Evolutionary conservation across 1,140 invertebrate genomes (phyloP), one percentile per base, ranked within the genome.

Genomic region (Plutomurus gul): DNA sequence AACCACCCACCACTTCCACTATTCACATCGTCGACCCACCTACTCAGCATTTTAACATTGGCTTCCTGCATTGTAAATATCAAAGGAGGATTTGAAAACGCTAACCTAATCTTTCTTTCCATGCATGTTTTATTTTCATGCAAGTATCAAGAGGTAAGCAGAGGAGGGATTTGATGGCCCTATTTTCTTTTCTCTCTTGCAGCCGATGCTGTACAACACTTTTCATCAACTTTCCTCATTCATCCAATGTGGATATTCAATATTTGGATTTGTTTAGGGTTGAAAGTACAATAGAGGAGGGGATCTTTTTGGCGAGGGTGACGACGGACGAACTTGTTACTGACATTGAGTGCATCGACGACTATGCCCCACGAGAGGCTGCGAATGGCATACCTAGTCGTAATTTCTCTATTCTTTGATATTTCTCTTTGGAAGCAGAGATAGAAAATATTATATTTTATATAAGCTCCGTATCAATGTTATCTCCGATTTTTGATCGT

Each of bases 1-100:
- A n/a, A n/a, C n/a, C n/a, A n/a, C n/a, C n/a, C n/a, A n/a, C n/a
- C n/a, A n/a, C n/a, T n/a, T n/a, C n/a, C n/a, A n/a, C n/a, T n/a
- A n/a, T n/a, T n/a, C n/a, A n/a, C n/a, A n/a, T n/a, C n/a, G n/a
- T n/a, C n/a, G n/a, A n/a, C n/a, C n/a, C n/a, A n/a, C n/a, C n/a
- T n/a, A n/a, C n/a, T n/a, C n/a, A n/a, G n/a, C n/a, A n/a, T n/a
- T n/a, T n/a, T n/a, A n/a, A n/a, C n/a, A n/a, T n/a, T n/a, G n/a
- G n/a, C n/a, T n/a, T n/a, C n/a, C n/a, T 65, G 56, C n/a, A 65
- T 33, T 51, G 47, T 22, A 51, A 65, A 30, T 65, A n/a, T n/a
- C n/a, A n/a, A 65, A 65, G 56, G 30, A 30, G 56, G 27, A 65
- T 65, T 65, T 65, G 30, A 30, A n/a, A 65, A 65, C 36, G 10